Percentiles rank a stretch among this genome's conserved stretches.
Evolutionary conservation across 1,140 invertebrate species (phyloP).

Genomic region (Eupeodes corollae): DNA sequence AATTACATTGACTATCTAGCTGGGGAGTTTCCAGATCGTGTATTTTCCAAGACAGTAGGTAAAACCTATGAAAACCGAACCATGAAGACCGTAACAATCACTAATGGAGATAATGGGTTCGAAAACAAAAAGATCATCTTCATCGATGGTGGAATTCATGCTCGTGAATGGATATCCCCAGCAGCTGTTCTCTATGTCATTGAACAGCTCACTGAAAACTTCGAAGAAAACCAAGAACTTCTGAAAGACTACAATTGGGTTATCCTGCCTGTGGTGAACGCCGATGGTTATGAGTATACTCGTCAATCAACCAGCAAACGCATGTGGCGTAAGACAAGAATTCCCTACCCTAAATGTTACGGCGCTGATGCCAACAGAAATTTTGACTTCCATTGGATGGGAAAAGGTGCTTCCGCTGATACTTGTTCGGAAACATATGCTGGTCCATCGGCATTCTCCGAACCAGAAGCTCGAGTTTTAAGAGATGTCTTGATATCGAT

Average conservation of each 20-base stretch:
- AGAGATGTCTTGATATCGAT: conserved; percentile 31
- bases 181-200: conserved; percentile 50
- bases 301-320: conserved; percentile 32
- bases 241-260: conserved; percentile 46
- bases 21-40: conserved; percentile 30
- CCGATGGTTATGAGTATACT: conserved; percentile 38
- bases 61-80: conserved; percentile 40
- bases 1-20: conserved; percentile 39
- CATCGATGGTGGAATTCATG: conserved; percentile 47
- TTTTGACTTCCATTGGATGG: conserved; percentile 52
- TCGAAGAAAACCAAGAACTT: conserved; percentile 33
- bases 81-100: conserved; percentile 44
- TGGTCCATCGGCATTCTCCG: conserved; percentile 55
- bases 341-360: conserved; percentile 30
- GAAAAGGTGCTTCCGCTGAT: conserved; percentile 48
- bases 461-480: conserved; percentile 46
- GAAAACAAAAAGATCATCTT: conserved; percentile 42
- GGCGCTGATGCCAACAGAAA: conserved; percentile 56
- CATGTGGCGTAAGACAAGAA: conserved; percentile 43
- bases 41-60: conserved; percentile 37
- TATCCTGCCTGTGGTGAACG: conserved; percentile 44
- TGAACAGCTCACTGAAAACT: conserved; percentile 43
- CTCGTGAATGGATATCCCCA: conserved; percentile 58
- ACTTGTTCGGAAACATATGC: conserved; percentile 54
- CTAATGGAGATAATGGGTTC: conserved; percentile 29